Evolutionary conservation across 2,113 vertebrate species (phyloP).

Genomic region (Potamarius usumacintae): DNA sequence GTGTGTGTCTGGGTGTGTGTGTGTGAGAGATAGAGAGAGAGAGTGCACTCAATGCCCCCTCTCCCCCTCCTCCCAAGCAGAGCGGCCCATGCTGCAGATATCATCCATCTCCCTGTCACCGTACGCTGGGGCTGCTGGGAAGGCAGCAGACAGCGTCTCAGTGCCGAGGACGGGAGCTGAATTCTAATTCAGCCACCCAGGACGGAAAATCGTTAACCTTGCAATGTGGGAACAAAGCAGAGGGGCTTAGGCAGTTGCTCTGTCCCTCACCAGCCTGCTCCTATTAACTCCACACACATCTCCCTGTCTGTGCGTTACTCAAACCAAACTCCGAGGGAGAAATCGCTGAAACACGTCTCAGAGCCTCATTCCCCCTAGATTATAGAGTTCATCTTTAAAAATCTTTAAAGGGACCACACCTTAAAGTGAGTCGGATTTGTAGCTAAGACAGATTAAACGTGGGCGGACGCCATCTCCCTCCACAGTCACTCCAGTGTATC

Average conservation of each 20-base stretch:
- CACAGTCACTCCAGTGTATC: not conserved
- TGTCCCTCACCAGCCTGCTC: slow-evolving; percentile 53
- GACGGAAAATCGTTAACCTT: slow-evolving; percentile 75
- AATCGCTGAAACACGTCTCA: slow-evolving; percentile 11
- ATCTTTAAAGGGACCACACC: slow-evolving; percentile 6
- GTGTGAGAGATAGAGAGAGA: not conserved
- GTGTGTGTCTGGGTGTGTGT: slow-evolving; percentile 13
- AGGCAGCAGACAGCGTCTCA: slow-evolving; percentile 84
- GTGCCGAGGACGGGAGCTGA: slow-evolving; percentile 83
- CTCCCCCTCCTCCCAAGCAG: slow-evolving; percentile 41
- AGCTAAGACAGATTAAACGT: not conserved
- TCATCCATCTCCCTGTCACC: slow-evolving; percentile 96
- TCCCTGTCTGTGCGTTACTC: slow-evolving; percentile 36
- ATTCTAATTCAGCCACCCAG: slow-evolving; percentile 80
- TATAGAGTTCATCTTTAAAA: slow-evolving; percentile 5
- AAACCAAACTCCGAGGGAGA: slow-evolving; percentile 23
- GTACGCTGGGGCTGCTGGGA: slow-evolving; percentile 83
- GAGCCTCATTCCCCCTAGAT: not conserved
- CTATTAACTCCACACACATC: slow-evolving; percentile 45
- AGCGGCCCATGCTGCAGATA: slow-evolving; percentile 82
- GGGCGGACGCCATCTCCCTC: not conserved
- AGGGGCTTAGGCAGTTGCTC: slow-evolving; percentile 52
- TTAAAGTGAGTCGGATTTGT: slow-evolving; percentile 16
- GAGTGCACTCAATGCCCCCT: slow-evolving; percentile 34
- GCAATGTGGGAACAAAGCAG: slow-evolving; percentile 64